Conservation (phyloP, 2,888 invertebrate genomes). For the Drosophila lacicola region DNA sequence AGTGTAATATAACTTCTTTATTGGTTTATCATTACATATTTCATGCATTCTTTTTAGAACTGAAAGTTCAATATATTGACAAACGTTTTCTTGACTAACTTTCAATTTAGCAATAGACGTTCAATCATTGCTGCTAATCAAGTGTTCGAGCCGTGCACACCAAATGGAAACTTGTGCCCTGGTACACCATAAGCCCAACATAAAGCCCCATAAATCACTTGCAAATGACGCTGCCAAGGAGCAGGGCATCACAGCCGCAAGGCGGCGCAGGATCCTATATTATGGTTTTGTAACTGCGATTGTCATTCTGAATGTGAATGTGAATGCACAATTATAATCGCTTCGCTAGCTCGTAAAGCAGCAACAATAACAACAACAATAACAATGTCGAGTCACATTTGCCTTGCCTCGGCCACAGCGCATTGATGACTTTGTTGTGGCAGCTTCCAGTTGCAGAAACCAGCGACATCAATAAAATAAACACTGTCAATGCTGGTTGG, state of each 20-base stretch:
- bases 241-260: constrained; percentile 18
- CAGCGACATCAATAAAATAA: constrained; percentile 77
- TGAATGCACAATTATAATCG: constrained; percentile 78
- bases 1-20: constrained; percentile 1
- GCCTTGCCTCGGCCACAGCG: constrained; percentile 29
- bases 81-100: constrained; percentile 14
- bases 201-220: constrained; percentile 74
- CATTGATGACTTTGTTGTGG: constrained; percentile 62
- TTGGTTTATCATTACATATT: not conserved
- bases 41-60: not conserved
- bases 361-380: constrained; percentile 15
- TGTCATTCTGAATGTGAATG: constrained; percentile 52
- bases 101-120: constrained; percentile 62
- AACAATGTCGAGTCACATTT: constrained; percentile 35
- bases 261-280: constrained; percentile 41
- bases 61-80: constrained; percentile 11
- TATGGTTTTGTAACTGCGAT: constrained; percentile 40
- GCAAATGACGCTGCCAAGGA: constrained; percentile 70
- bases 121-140: constrained; percentile 76
- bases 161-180: constrained; percentile 53
- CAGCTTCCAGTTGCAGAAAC: constrained; percentile 38
- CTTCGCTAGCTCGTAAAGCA: constrained; percentile 78
- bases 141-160: constrained; percentile 45
- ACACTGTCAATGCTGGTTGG: constrained; percentile 63
- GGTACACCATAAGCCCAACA: constrained; percentile 19